A percentile compares a stretch with the other conserved stretches of the same genome.
phyloP scores from a whole-genome alignment of 1,140 invertebrate genomes.

The Drosophila willistoni region DNA sequence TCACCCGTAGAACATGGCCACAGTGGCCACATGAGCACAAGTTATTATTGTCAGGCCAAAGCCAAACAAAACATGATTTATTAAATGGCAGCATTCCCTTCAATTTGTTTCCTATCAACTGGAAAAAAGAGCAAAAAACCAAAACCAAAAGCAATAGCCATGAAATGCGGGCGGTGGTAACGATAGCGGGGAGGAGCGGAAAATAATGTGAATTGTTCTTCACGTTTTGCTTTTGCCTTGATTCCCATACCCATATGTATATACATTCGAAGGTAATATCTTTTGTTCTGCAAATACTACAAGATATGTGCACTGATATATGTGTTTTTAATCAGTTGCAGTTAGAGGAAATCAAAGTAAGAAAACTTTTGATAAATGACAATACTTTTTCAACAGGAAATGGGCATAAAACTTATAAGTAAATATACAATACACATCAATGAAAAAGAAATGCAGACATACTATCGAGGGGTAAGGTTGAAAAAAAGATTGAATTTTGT shows the following conservation, averaged over 20 bases:
- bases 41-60: slow-evolving; percentile 78
- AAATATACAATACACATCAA: neutral
- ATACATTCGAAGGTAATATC: slow-evolving; percentile 12
- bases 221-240: slow-evolving; percentile 32
- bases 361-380: slow-evolving; percentile 16
- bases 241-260: slow-evolving; percentile 14
- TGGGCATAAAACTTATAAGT: neutral
- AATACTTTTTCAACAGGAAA: slow-evolving; percentile 5
- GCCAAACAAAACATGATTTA: slow-evolving; percentile 81
- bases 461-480: too few species aligned
- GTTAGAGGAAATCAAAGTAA: slow-evolving; percentile 12
- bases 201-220: slow-evolving; percentile 45
- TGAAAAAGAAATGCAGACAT: neutral
- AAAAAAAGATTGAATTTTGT: neutral
- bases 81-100: slow-evolving; percentile 80
- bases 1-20: slow-evolving; percentile 60
- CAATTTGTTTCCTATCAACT: slow-evolving; percentile 81
- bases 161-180: slow-evolving; percentile 10
- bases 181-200: neutral
- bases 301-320: slow-evolving; percentile 55
- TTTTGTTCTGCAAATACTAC: slow-evolving; percentile 14
- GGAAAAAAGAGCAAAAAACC: slow-evolving; percentile 54
- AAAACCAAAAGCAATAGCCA: slow-evolving; percentile 47
- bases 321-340: slow-evolving; percentile 71
- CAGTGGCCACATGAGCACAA: slow-evolving; percentile 72